Percentiles rank a stretch among this genome's conserved stretches.
Conservation (phyloP, 2,113 vertebrate species). For the Symphodus melops region DNA sequence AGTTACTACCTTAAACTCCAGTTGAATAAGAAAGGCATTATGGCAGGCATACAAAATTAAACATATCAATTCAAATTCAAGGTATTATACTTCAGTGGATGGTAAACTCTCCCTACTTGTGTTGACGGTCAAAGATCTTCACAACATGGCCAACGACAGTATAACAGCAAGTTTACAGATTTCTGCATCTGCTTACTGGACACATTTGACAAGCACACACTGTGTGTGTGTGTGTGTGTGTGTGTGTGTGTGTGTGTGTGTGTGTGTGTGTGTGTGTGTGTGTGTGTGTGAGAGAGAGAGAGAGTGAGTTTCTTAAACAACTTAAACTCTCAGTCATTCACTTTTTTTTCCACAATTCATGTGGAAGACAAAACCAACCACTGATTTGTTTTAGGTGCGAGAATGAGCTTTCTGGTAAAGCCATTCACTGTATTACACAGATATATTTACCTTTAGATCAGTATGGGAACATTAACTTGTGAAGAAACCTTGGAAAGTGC, state of each 20-base stretch:
- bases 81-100: too few species aligned
- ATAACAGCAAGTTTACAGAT: constrained; percentile 40
- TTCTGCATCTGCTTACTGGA: constrained; percentile 45
- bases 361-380: background rate
- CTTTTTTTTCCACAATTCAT: background rate
- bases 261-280: constrained; percentile 16
- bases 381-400: background rate
- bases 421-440: too few species aligned
- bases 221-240: constrained; percentile 7
- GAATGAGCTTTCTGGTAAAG: too few species aligned
- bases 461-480: too few species aligned
- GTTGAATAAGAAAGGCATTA: too few species aligned
- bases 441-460: too few species aligned
- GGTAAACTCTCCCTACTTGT: too few species aligned
- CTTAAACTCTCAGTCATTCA: constrained; percentile 17
- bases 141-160: background rate
- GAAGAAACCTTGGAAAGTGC: too few species aligned
- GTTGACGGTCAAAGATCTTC: background rate
- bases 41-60: too few species aligned
- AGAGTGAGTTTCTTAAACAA: constrained; percentile 41
- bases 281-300: too few species aligned
- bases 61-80: too few species aligned
- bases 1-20: too few species aligned
- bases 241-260: constrained; percentile 6
- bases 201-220: constrained; percentile 13